phyloP scores from a whole-genome alignment of 2,113 vertebrate genomes.

The Psilopsiagon aymara region DNA sequence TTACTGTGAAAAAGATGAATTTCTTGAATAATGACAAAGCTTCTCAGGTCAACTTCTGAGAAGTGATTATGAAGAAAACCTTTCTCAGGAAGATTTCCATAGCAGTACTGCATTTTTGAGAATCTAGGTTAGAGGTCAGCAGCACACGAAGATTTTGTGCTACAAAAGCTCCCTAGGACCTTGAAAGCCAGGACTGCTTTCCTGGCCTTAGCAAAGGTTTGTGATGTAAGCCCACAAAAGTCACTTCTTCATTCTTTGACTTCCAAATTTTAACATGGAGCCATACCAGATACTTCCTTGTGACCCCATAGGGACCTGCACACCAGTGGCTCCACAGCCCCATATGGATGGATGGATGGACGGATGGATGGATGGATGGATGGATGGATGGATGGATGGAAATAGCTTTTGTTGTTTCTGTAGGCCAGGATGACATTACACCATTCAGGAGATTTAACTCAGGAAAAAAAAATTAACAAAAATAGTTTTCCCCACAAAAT shows the following conservation, averaged over 20 bases:
- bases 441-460: not conserved
- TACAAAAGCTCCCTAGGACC: not conserved
- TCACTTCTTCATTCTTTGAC: not conserved
- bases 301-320: not conserved
- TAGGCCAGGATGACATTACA: not conserved
- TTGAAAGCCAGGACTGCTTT: not conserved
- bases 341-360: fast-evolving
- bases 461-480: not conserved
- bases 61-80: not conserved
- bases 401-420: not conserved
- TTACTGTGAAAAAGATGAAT: not conserved
- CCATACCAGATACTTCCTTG: fast-evolving
- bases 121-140: not conserved
- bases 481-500: not conserved
- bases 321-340: not conserved
- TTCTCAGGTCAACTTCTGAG: not conserved
- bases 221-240: not conserved
- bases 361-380: not conserved
- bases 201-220: not conserved
- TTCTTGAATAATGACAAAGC: not conserved
- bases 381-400: not conserved
- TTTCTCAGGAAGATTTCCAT: not conserved
- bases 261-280: not conserved
- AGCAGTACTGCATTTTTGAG: not conserved
- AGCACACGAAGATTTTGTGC: fast-evolving